Base-by-base conservation (phyloP, 2,888 invertebrate species). In the Idaea dimidiata region DNA sequence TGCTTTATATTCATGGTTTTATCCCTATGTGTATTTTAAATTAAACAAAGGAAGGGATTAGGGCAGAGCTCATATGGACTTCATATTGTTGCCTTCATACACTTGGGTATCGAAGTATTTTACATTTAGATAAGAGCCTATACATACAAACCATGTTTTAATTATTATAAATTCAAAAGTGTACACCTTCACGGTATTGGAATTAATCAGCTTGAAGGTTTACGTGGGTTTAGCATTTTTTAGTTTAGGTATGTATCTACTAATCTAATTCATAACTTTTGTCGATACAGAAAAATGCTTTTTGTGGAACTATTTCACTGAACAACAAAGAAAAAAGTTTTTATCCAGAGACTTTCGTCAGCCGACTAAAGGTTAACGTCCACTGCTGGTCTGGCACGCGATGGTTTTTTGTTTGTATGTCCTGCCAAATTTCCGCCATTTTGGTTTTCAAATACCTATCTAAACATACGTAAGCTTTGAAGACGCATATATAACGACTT, bases 11-110 rank as follows among this genome's bases (percentile, higher is more conserved):
- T 55, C 16, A 55, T 55, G 16, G 54, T 43, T 43, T 43, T 43
- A 43, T 43, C 43, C 43, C 43, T 43, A 43, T 43, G 43, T 43
- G 43, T 43, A 14, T 43, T 43, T 43, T 43, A 43, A 43, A 43
- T 43, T 43, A 43, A 43, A 43, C 43, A 43, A 43, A 43, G 43
- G 43, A 43, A 43, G 43, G 43, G 43, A 43, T 43, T 43, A 43
- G 43, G 43, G 43, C 43, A 43, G 14, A 43, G 43, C 43, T 43
- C 43, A 43, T 43, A 43, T 43, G 43, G 43, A 43, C 43, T 43
- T 43, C 43, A 43, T 43, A 14, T 43, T 43, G 43, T 43, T 43
- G 43, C 43, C 43, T 43, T 43, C 43, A 43, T 43, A 43, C 43
- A 43, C 43, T 43, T 43, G 43, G 43, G 43, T 43, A 43, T 43